Base-by-base conservation (phyloP, 1,140 invertebrate species). In the Bombus superbus region DNA sequence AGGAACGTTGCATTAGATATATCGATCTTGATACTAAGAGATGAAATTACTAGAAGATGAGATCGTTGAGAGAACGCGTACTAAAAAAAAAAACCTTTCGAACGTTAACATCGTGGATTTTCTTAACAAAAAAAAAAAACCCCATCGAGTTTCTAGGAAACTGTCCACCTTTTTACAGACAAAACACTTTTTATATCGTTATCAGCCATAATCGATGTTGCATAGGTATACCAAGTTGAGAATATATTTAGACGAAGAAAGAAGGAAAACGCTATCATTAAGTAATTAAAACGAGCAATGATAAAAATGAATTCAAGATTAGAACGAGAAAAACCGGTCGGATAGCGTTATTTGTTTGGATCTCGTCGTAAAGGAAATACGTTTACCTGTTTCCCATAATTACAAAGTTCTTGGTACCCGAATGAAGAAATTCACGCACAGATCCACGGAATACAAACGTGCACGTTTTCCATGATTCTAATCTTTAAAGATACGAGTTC, bases 321-420 rank as follows among this genome's bases (percentile, higher is more conserved):
- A 47, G 57, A 59, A 66, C 66, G 25, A 77, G 77, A 73, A 80
- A 35, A 66, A 74, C 66, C 77, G 83, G 47, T 53, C 47, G 22
- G 47, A 53, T 53, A 22, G 47, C 47, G 47, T 53, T 53, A 53
- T 53, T 53, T 53, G 47, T 53, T 53, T 66, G 10, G 71, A 66
- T 44, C 73, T 42, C 28, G 53, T 76, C 53, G 71, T 40, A 62
- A 86, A 71, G 73, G 73, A 64, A 83, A 83, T 76, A 53, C 62
- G n/a, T 86, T 79, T 76, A 77, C 66, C 62, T 57, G 80, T 75
- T 57, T 66, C 32, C 69, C 44, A 62, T 53, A 83, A 62, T 72
- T 83, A 72, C 42, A n/a, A 83, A 42, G 81, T 32, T 32, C 28
- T 15, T 57, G 53, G 42, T 73, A 53, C 25, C 18, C 22, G 18